Evolutionary conservation across 2,888 invertebrate species (phyloP).

Genomic region (Penaeus monodon): DNA sequence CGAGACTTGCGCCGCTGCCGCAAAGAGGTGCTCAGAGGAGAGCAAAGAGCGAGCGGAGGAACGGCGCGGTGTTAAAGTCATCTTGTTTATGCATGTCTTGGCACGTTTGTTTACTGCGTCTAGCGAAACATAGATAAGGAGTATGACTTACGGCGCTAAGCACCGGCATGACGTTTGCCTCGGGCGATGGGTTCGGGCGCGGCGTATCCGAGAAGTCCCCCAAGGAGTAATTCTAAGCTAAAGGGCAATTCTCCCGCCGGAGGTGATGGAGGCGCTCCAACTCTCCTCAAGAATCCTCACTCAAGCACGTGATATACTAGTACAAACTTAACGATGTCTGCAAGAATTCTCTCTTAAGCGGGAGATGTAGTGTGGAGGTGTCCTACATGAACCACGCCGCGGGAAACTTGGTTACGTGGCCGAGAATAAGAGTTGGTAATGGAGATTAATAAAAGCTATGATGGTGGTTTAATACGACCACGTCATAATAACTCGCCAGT

Average conservation of each 20-base stretch:
- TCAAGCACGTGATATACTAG: conserved; percentile 36
- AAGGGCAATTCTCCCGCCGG: conserved; percentile 35
- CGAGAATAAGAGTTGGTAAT: conserved; percentile 53
- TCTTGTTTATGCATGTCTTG: no score
- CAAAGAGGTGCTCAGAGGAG: no score
- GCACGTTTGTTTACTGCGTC: no score
- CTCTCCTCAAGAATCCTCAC: conserved; percentile 45
- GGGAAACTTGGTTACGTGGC: conserved; percentile 44
- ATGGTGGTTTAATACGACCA: conserved; percentile 55
- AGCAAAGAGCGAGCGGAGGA: no score
- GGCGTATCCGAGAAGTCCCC: background rate
- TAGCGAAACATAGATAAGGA: no score
- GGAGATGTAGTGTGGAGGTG: conserved; percentile 7
- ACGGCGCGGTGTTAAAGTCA: no score
- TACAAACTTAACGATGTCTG: conserved; percentile 50
- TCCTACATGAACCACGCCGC: conserved; percentile 35
- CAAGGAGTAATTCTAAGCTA: conserved; percentile 32
- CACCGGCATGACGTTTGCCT: no score
- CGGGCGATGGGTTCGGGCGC: background rate
- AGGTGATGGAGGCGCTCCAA: conserved; percentile 46
- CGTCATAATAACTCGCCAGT: conserved; percentile 57
- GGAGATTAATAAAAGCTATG: conserved; percentile 58
- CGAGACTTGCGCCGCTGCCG: no score
- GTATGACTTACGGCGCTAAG: no score
- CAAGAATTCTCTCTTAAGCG: conserved; percentile 35